A percentile compares a stretch with the other conserved stretches of the same genome.
Conservation (phyloP, 2,888 invertebrate species). For the Oasisia sp. region DNA sequence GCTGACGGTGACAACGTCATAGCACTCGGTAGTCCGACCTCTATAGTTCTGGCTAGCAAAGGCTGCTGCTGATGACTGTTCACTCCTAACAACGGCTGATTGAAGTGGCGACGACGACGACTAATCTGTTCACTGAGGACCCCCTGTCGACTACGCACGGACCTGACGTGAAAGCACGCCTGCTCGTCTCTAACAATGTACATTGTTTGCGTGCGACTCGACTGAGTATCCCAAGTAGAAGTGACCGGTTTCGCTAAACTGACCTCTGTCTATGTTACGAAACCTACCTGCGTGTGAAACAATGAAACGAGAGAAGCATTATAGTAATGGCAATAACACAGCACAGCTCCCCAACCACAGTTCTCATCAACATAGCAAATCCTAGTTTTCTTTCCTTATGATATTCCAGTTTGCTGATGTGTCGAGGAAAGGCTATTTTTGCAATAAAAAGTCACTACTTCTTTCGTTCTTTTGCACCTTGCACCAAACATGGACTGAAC, state of each 20-base stretch:
- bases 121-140: conserved; percentile 11
- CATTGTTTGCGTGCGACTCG: conserved; percentile 5
- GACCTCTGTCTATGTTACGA: conserved; percentile 17
- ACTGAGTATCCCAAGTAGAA: conserved; percentile 17
- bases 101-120: neutral
- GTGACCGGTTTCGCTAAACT: conserved; percentile 9
- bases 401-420: neutral
- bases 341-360: conserved; percentile 9
- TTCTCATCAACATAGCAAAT: neutral
- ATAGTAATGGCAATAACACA: conserved; percentile 13
- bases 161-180: neutral
- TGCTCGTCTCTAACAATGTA: neutral
- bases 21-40: neutral
- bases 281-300: conserved; percentile 17
- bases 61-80: neutral
- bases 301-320: conserved; percentile 14
- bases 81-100: conserved; percentile 13
- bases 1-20: neutral
- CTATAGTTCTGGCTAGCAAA: neutral
- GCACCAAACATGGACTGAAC: neutral
- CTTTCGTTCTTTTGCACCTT: neutral
- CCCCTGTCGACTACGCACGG: conserved; percentile 17
- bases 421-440: neutral
- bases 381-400: neutral
- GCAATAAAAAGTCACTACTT: neutral